Evolutionary conservation across 2,888 invertebrate species (phyloP), one percentile per base, ranked within the genome.

Genomic region (Ophioninae sp.): DNA sequence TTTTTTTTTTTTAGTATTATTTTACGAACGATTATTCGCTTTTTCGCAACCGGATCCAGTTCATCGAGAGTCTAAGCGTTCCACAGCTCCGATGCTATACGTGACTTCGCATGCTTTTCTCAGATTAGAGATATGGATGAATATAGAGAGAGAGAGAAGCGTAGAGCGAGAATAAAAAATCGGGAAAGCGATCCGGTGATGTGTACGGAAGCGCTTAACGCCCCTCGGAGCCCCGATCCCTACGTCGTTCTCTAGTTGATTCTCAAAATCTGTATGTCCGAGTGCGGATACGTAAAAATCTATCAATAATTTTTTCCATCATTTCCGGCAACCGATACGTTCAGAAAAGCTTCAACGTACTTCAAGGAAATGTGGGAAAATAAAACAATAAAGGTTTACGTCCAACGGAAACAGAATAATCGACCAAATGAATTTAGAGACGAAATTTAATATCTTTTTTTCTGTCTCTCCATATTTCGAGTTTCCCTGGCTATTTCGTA

Each of bases 61-160:
- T 50, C 57, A 56, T 3, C 70, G 30, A 44, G 21, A 59, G 44
- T 64, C 44, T 59, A 57, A 61, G 30, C 69, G 17, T 44, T 56
- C 21, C 67, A 44, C 21, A 68, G 20, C 21, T 44, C 20, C 20
- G 44, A 44, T 23, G 17, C 59, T 59, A 57, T 79, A 80, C 83
- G 83, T 83, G 83, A 83, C 72, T 64, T 61, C 56, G 79, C 83
- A 83, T 73, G 39, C 79, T 73, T 72, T 75, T 44, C 67, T 37
- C 62, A 70, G 83, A 83, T 83, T 83, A 80, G 70, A 62, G 76
- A 73, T 79, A 79, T 30, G 64, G 50, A 76, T 73, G 72, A 57
- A 83, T 73, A 67, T 73, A 76, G 61, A 79, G 57, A 65, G 57
- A n/a, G n/a, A 23, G 21, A 17, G 17, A 68, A 44, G 39, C 30